Evolutionary conservation across 2,888 invertebrate species (phyloP), one percentile per base, ranked within the genome.

Genomic region (Leuctra nigra): DNA sequence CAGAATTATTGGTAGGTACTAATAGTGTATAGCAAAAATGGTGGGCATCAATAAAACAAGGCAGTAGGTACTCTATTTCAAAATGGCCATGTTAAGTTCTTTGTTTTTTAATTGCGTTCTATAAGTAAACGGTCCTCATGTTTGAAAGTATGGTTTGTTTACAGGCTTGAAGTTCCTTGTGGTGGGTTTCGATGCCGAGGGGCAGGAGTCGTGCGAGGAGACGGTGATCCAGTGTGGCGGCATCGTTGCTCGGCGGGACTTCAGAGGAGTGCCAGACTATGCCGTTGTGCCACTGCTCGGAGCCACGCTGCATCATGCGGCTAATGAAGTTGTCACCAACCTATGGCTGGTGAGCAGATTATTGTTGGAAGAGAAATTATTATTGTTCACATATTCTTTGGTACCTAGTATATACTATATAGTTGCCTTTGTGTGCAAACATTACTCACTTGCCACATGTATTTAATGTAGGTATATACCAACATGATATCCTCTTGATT

Each of bases 271-370:
- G 1, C 78, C 83, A 1, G 84, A 87, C 69, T 87, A 79, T 68
- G 81, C 77, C 1, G 74, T 89, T 24, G 81, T 86, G 0, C 83
- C 86, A 1, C 56, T 76, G 25, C 66, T 68, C 44, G 75, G 76
- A 0, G 75, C 74, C 2, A 67, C 74, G 18, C 61, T 77, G 1
- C 75, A 75, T 0, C 68, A 71, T 46, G 71, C 74, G 0, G 84
- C 81, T 1, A 69, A 71, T 0, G 80, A 85, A 65, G 70, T 84
- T 1, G 82, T 90, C 55, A 87, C 86, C 1, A 79, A 82, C 62
- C 76, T 84, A 59, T 91, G 84, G 81, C 72, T 91, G 66, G 82
- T 82, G 64, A 73, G 78, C n/a, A n/a, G n/a, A n/a, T n/a, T n/a
- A n/a, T n/a, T n/a, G n/a, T n/a, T n/a, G n/a, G n/a, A n/a, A n/a